Evolutionary conservation across 2,888 invertebrate species (phyloP).

Genomic region (Pteria penguin): DNA sequence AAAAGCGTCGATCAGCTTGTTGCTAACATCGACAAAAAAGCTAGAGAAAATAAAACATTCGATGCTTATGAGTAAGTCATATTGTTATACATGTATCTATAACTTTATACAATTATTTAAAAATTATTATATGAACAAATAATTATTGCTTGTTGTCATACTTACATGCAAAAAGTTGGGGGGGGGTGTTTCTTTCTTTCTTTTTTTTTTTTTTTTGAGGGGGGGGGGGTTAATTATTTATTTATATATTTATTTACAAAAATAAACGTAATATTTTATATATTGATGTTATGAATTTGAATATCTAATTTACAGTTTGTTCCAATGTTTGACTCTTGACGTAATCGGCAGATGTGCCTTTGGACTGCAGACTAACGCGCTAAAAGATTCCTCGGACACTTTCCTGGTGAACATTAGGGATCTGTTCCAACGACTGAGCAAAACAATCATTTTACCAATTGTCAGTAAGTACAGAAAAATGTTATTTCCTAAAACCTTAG

Average conservation of each 20-base stretch:
- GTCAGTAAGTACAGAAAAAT: slow-evolving; percentile 68
- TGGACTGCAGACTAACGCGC: slow-evolving; percentile 80
- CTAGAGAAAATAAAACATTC: slow-evolving; percentile 66
- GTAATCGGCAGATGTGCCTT: slow-evolving; percentile 82
- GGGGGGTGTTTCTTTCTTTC: too few relatives aligned
- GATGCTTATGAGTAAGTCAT: slow-evolving; percentile 77
- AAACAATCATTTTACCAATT: slow-evolving; percentile 66
- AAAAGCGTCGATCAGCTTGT: slow-evolving; percentile 72
- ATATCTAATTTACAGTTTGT: slow-evolving; percentile 73
- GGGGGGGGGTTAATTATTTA: too few relatives aligned
- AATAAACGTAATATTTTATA: too few relatives aligned
- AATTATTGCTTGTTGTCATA: too few relatives aligned
- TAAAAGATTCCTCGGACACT: slow-evolving; percentile 78
- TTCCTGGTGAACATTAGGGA: slow-evolving; percentile 75
- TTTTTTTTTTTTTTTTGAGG: too few relatives aligned
- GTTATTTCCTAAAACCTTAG: too few relatives aligned
- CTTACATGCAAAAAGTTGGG: background rate
- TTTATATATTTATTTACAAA: too few relatives aligned
- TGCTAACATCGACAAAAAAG: slow-evolving; percentile 74
- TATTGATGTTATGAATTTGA: too few relatives aligned
- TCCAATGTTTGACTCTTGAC: slow-evolving; percentile 81
- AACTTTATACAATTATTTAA: background rate
- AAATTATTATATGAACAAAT: too few relatives aligned
- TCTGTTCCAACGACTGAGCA: slow-evolving; percentile 70
- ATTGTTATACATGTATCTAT: too few relatives aligned